phyloP scores from a whole-genome alignment of 2,888 invertebrate species.

The Amiota mariae region DNA sequence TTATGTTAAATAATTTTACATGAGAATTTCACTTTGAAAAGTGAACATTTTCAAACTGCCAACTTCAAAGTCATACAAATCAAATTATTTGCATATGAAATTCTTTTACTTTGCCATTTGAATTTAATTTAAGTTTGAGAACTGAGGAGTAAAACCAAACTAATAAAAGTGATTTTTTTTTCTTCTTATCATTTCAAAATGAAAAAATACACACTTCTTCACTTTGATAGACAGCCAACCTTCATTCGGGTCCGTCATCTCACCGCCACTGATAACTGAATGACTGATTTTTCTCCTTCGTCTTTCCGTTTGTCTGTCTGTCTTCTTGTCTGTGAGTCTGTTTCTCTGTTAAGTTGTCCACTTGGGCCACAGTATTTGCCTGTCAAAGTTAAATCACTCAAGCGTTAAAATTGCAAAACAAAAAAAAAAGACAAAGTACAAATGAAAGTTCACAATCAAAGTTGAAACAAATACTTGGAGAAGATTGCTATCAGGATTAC shows the following conservation, averaged over 20 bases:
- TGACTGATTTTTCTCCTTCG: neutral
- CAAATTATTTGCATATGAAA: constrained; percentile 24
- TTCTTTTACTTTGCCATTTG: neutral
- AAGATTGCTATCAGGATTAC: constrained; percentile 2
- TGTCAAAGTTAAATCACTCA: constrained; percentile 67
- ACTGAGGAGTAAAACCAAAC: constrained; percentile 1
- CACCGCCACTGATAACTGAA: constrained; percentile 11
- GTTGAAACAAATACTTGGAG: constrained; percentile 59
- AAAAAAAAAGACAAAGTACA: constrained; percentile 40
- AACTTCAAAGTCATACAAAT: constrained; percentile 10
- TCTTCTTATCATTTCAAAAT: constrained; percentile 16
- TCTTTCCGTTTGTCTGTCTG: neutral
- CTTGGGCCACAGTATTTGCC: constrained; percentile 40
- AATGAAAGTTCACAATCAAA: constrained; percentile 43
- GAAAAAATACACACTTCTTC: neutral
- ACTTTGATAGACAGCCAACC: neutral
- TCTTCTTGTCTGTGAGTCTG: neutral
- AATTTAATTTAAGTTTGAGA: neutral
- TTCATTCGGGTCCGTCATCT: neutral
- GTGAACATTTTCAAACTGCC: too few relatives aligned
- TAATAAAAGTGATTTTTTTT: constrained; percentile 16
- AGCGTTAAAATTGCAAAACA: constrained; percentile 67
- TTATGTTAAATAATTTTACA: too few relatives aligned
- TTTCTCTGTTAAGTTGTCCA: neutral
- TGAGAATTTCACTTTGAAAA: too few relatives aligned